Evolutionary conservation across 2,888 invertebrate species (phyloP), one percentile per base, ranked within the genome.

Genomic region (Scaptomyza cyrtandrae): DNA sequence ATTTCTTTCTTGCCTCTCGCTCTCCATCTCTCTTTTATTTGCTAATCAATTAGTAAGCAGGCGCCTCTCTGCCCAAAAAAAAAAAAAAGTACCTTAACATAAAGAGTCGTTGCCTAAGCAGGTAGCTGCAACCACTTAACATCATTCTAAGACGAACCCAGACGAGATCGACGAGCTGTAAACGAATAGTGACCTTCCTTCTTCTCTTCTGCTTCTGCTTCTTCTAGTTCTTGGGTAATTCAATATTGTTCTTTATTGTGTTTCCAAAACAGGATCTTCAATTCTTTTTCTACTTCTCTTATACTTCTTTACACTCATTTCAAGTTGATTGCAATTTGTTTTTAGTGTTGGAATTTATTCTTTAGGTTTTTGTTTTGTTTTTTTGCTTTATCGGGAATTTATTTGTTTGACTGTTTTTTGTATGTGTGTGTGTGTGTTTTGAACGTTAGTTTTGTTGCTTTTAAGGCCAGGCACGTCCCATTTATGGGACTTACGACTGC

Each of bases 391-490:
- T 80, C 55, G 43, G 63, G 54, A 71, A 63, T 60, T 68, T 63
- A 59, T 68, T 74, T 74, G 57, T 70, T 59, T 71, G 5, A 24
- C 24, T 53, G 46, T 41, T 48, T n/a, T 55, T 50, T 41, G 29
- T 24, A 3, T 48, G 43, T 29, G 9, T 49, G 41, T 45, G 19
- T 33, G 16, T 14, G 31, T 33, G 35, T 29, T 11, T 24, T 24
- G 24, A 24, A 24, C 24, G 24, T 24, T 24, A 3, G 24, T 39
- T 57, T 45, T 16, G 10, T 27, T 24, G 44, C 44, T 77, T 50
- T 72, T 68, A 35, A 72, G 67, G 78, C 72, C 79, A 85, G 52
- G 77, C 84, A 86, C 81, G 85, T 84, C 69, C 55, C 54, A 57
- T 57, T 53, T 29, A 16, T 41, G 41, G 14, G 64, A 62, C 63